Evolutionary conservation across 2,797 vertebrate genomes (phyloP), one percentile per base, ranked within the genome.

Genomic region (Sebastiscus albofasciatus): DNA sequence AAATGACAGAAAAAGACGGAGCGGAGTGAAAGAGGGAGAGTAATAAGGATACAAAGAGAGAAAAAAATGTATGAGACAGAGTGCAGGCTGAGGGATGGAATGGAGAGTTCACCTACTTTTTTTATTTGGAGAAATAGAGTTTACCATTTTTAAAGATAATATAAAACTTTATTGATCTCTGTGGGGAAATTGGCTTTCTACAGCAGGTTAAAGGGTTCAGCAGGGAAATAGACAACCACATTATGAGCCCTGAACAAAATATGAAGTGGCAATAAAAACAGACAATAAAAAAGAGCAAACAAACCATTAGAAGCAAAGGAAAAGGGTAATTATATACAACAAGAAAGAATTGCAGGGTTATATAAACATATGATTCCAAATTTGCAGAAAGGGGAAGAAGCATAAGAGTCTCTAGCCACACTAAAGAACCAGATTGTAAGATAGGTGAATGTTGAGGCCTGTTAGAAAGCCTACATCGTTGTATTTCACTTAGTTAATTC

Each of bases 91-190:
- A 76, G 18, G n/a, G 55, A 67, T 26, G 14, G 39, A 68, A 8
- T 4, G 13, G 14, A 60, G 27, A 56, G 59, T 70, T 80, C 24
- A 64, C 27, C 39, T 67, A 1, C 4, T n/a, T 73, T 72, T 80
- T 22, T 39, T 39, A 31, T 83, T 77, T 62, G 8, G n/a, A 83
- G 46, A 68, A 70, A 39, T 10, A 59, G 26, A 72, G 58, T 61
- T 86, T 49, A 77, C 66, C 61, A 31, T 82, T 83, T 83, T 71
- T 29, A 64, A 74, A 81, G 68, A 79, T 65, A 56, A 74, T 31
- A 83, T 29, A 58, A 75, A 71, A 66, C 75, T 83, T 69, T 72
- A 84, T 77, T 74, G 74, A 88, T 79, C 72, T 46, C 61, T 76
- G 20, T 71, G 52, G 62, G 66, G 46, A 77, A 77, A 82, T 67